A percentile compares a stretch with the other conserved stretches of the same genome.
These are phyloP conservation scores for Potorous gilbertii DNA, from an alignment of 2,797 vertebrate genomes.

Conservation along the genomic window DNA sequence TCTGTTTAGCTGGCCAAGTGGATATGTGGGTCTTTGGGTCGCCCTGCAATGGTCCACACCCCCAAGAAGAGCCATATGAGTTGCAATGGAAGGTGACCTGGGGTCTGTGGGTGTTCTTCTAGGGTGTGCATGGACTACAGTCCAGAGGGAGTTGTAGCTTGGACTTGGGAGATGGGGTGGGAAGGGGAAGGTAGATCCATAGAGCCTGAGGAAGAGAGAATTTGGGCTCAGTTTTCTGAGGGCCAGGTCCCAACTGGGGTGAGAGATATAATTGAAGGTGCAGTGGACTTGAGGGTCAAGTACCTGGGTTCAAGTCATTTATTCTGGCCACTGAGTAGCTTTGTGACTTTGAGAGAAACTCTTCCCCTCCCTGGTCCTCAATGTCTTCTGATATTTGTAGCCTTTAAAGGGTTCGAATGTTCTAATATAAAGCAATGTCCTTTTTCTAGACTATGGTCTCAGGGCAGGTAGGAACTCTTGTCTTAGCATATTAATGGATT, in stretches of 20 bases:
- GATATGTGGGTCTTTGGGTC: conserved; percentile 70
- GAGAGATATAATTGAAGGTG: neutral
- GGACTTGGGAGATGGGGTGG: no score
- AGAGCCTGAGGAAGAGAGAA: neutral
- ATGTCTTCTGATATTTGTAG: neutral
- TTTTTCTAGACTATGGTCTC: neutral
- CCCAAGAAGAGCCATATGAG: neutral
- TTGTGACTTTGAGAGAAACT: neutral
- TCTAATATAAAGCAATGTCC: neutral
- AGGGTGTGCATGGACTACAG: neutral
- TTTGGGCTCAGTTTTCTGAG: neutral
- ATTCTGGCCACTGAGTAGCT: neutral
- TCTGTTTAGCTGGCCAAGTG: conserved; percentile 41
- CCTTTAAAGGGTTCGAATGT: neutral
- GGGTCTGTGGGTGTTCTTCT: neutral
- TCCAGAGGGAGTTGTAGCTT: no score
- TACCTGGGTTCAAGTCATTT: neutral
- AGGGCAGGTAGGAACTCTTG: neutral
- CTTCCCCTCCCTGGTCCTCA: neutral
- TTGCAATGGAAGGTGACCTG: conserved; percentile 79
- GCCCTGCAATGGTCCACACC: neutral
- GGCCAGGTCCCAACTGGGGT: neutral
- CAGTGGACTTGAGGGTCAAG: neutral
- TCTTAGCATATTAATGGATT: neutral
- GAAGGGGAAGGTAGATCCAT: neutral